Base-by-base conservation (phyloP, 2,797 vertebrate species). In the Lepilemur septentrionalis region DNA sequence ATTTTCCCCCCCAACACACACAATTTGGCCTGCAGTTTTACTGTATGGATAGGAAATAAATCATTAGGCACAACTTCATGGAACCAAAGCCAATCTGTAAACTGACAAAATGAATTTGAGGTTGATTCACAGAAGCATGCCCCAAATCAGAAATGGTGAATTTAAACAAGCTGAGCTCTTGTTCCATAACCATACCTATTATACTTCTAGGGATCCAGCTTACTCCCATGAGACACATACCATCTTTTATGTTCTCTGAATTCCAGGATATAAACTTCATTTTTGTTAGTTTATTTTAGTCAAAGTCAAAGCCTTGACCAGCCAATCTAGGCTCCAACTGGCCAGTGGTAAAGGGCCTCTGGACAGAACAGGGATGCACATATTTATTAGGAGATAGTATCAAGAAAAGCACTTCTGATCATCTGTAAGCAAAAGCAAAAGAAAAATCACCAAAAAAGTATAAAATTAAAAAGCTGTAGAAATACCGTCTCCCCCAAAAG, bases 361-460 rank as follows among this genome's bases (percentile, higher is more conserved):
- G 32, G 23, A 75, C 12, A 91, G 65, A 92, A 92, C 3, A 90
- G 13, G 50, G 18, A 82, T 41, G 13, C 5, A 76, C 7, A 48
- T 85, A 67, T 50, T 95, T 91, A 63, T 72, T 88, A 92, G n/a
- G 38, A 94, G 5, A 91, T 76, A 83, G 90, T 55, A 81, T 50
- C 30, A 91, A 65, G 18, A 46, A 96, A 93, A 91, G 32, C 50
- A 95, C 41, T 92, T 61, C 59, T 81, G 82, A 84, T 28, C 23
- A 88, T 69, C 18, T 89, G 10, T 59, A 91, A 57, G 32, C 23
- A 91, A 96, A 88, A 52, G 17, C 28, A 59, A 93, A 38, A 82
- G 15, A 93, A 92, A 88, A 83, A 57, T 57, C 23, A 48, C 15
- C 7, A 5, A 69, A 80, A 89, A 89, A 38, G 4, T 83, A 17